Conservation (phyloP, 2,888 invertebrate species). For the Drosophila melanosoma region DNA sequence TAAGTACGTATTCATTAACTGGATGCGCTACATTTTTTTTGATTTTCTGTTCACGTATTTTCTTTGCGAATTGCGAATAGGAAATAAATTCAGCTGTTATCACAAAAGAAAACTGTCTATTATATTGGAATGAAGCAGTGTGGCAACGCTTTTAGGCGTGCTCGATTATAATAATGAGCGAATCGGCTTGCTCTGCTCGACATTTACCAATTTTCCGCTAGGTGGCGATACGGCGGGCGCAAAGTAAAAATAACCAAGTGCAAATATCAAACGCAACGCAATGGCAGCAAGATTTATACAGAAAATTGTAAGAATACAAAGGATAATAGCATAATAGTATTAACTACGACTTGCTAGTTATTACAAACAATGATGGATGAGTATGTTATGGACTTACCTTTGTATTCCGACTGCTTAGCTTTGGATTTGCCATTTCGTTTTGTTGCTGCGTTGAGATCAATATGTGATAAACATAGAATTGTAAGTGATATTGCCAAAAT, state of each 20-base stretch:
- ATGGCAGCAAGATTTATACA: slow-evolving; percentile 85
- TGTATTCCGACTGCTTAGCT: slow-evolving; percentile 85
- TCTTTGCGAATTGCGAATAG: not conserved
- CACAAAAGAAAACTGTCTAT: not conserved
- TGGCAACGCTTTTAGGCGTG: slow-evolving; percentile 32
- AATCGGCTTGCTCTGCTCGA: slow-evolving; percentile 42
- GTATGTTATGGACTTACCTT: slow-evolving; percentile 72
- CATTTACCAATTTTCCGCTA: slow-evolving; percentile 71
- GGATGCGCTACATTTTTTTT: not conserved
- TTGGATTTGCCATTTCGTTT: slow-evolving; percentile 85
- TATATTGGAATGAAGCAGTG: not conserved
- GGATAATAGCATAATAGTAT: slow-evolving; percentile 28
- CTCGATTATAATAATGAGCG: slow-evolving; percentile 43
- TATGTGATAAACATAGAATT: slow-evolving; percentile 10
- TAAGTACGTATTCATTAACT: not conserved
- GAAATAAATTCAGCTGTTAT: not conserved
- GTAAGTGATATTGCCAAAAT: not conserved
- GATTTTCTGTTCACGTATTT: not conserved
- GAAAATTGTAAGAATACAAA: slow-evolving; percentile 83
- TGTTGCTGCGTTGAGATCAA: slow-evolving; percentile 74
- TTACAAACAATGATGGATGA: slow-evolving; percentile 8
- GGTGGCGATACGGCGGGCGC: slow-evolving; percentile 78
- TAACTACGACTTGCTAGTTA: slow-evolving; percentile 32
- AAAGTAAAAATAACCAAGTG: slow-evolving; percentile 72
- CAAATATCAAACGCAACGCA: slow-evolving; percentile 61